A percentile compares a stretch with the other conserved stretches of the same genome.
Evolutionary conservation across 2,113 vertebrate genomes (phyloP).

Genomic region (Tragelaphus scriptus): DNA sequence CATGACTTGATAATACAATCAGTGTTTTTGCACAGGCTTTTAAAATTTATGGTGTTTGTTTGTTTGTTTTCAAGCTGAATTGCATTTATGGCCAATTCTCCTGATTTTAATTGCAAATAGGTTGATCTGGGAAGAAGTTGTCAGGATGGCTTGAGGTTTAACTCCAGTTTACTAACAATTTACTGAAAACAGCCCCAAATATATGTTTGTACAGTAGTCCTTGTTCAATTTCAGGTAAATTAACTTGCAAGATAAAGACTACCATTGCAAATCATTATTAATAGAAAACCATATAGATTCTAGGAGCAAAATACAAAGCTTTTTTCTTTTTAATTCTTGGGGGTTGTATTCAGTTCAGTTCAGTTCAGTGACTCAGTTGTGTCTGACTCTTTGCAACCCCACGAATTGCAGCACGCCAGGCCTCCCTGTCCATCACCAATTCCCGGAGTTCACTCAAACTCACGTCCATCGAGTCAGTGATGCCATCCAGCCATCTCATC

Average conservation of each 20-base stretch:
- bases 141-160: not conserved
- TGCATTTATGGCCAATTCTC: not conserved
- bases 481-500: no score
- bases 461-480: no score
- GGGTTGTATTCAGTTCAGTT: not conserved
- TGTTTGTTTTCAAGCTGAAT: not conserved
- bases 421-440: no score
- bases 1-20: not conserved
- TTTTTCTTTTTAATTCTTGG: not conserved
- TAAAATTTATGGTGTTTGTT: not conserved
- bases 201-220: not conserved
- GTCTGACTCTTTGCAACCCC: no score
- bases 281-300: not conserved
- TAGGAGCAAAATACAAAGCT: not conserved
- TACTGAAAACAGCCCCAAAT: not conserved
- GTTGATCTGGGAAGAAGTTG: not conserved
- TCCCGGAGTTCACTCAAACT: no score
- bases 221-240: not conserved
- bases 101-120: not conserved
- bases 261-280: not conserved
- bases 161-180: not conserved
- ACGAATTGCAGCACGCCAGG: no score
- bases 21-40: not conserved
- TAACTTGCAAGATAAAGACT: not conserved
- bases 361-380: no score